Evolutionary conservation across 2,888 invertebrate genomes (phyloP), one percentile per base, ranked within the genome.

Genomic region (Archips crataeganus): DNA sequence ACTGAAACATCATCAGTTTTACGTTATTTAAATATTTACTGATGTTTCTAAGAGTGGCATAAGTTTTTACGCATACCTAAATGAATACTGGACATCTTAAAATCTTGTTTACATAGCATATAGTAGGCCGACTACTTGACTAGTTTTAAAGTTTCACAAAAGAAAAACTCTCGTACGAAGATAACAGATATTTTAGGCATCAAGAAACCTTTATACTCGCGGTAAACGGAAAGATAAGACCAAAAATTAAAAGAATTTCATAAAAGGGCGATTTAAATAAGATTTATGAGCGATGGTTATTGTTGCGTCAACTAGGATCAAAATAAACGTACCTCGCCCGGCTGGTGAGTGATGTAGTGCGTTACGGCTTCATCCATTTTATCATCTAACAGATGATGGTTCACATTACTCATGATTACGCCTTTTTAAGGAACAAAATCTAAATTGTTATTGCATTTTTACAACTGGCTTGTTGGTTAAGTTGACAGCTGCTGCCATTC

Each of bases 361-460:
- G 90, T 90, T 39, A 94, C 93, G 4, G 89, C 90, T 78, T 94
- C 94, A 71, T 94, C 94, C 88, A 94, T 94, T 81, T 89, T 91
- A 72, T 89, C 88, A 65, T 85, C 88, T 66, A 91, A 79, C 61
- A 89, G 81, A 84, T 89, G 89, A 15, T 85, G 76, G 77, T 87
- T 85, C 11, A 91, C 88, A 79, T 83, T 90, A 76, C 90, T 90
- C 91, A 91, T 91, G 66, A 69, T 83, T 76, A 74, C 74, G 64
- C 78, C 71, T 75, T 72, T 71, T 60, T 47, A 47, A 36, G 8
- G 10, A 15, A 74, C 74, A 68, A 72, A 73, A 74, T 70, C 49
- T 59, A 66, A 75, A 75, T 73, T 78, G 78, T 81, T 79, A 82
- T 77, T 80, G 77, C 81, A 82, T 79, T 77, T 45, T 77, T 79